Evolutionary conservation across 2,797 vertebrate species (phyloP).

Genomic region (Coranthus polyacanthus): DNA sequence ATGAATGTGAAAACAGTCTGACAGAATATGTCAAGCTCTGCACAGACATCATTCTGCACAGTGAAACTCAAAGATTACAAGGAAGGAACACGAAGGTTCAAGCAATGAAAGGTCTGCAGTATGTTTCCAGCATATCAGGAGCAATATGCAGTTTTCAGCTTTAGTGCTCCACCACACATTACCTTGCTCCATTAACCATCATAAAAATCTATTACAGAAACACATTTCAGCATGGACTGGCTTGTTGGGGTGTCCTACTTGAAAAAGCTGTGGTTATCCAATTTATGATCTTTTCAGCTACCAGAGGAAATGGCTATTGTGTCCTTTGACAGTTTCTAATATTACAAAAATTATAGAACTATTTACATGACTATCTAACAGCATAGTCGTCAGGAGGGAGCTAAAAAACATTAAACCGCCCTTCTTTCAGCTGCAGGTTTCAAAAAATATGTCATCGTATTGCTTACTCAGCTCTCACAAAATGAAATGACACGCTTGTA

Average conservation of each 20-base stretch:
- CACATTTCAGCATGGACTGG: not conserved
- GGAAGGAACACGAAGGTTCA: not conserved
- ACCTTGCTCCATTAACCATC: conserved; percentile 15
- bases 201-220: conserved; percentile 29
- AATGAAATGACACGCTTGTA: conserved; percentile 18
- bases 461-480: conserved; percentile 8
- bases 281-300: conserved; percentile 26
- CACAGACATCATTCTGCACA: too few relatives aligned
- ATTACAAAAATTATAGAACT: too few relatives aligned
- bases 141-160: conserved; percentile 18
- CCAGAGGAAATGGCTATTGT: conserved; percentile 10
- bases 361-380: conserved; percentile 22
- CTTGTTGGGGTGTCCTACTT: not conserved
- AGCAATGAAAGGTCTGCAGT: not conserved
- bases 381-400: conserved; percentile 1
- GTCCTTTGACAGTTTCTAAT: not conserved
- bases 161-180: conserved; percentile 6
- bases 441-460: conserved; percentile 16
- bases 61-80: too few relatives aligned
- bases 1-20: too few relatives aligned
- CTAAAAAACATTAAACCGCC: conserved; percentile 19
- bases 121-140: conserved; percentile 3
- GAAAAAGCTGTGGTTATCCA: conserved; percentile 12
- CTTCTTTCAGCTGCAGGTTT: conserved; percentile 10
- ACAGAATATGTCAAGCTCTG: too few relatives aligned